Conservation (phyloP, 2,888 invertebrate genomes). For the Drosophila buzzatii region DNA sequence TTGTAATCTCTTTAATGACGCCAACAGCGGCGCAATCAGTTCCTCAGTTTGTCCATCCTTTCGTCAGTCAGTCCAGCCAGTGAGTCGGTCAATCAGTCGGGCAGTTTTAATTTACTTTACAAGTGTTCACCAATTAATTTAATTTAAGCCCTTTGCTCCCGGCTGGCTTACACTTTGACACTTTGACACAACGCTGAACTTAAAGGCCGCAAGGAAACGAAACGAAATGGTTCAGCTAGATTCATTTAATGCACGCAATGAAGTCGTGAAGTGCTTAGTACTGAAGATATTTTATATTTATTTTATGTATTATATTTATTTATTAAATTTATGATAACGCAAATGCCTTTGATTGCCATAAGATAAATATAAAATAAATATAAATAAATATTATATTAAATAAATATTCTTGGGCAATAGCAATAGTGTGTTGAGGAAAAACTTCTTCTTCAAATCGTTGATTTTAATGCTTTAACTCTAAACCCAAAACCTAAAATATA, state of each 20-base stretch:
- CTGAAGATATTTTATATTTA: too few relatives aligned
- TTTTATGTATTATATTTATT: too few relatives aligned
- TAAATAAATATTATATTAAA: too few relatives aligned
- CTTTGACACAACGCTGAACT: slow-evolving; percentile 68
- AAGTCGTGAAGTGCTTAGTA: not conserved
- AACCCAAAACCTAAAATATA: too few relatives aligned
- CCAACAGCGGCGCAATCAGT: slow-evolving; percentile 24
- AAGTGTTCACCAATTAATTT: slow-evolving; percentile 78
- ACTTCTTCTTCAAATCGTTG: too few relatives aligned
- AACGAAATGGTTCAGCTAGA: slow-evolving; percentile 6
- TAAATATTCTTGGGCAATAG: too few relatives aligned
- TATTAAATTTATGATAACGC: too few relatives aligned
- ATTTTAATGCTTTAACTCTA: too few relatives aligned
- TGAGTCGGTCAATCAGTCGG: slow-evolving; percentile 28
- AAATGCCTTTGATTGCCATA: too few relatives aligned
- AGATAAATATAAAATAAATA: too few relatives aligned
- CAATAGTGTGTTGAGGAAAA: too few relatives aligned
- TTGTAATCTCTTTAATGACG: slow-evolving; percentile 70
- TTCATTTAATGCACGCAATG: not conserved
- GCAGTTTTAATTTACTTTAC: slow-evolving; percentile 75
- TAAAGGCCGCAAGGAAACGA: slow-evolving; percentile 36
- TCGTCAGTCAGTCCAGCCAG: slow-evolving; percentile 4
- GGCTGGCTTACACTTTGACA: slow-evolving; percentile 76
- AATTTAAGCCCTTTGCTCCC: slow-evolving; percentile 70
- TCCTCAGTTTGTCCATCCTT: not conserved